Evolutionary conservation across 2,113 vertebrate genomes (phyloP).

Genomic region (Lates calcarifer): DNA sequence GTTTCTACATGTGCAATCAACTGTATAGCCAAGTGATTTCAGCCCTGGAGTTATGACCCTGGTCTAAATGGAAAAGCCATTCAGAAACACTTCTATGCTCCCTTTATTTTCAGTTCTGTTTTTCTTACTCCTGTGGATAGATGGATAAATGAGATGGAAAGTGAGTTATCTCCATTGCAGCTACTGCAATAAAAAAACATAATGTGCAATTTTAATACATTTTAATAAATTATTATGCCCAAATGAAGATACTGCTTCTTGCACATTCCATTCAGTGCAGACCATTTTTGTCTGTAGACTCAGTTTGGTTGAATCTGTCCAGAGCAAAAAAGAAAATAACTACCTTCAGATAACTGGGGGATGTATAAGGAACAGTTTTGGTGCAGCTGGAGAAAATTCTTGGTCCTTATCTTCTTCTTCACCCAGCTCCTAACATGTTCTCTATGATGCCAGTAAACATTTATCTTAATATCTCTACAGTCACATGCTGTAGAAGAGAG

Average conservation of each 20-base stretch:
- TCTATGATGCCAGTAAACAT: background rate
- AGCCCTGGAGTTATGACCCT: background rate
- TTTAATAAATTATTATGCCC: constrained; percentile 11
- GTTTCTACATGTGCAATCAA: constrained; percentile 18
- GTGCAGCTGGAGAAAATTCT: background rate
- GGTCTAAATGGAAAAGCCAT: constrained; percentile 24
- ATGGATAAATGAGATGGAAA: constrained; percentile 4
- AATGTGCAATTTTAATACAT: background rate
- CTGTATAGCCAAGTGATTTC: background rate
- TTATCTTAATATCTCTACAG: background rate
- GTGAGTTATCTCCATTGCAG: background rate
- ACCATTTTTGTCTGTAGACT: background rate
- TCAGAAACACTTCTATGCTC: constrained; percentile 1
- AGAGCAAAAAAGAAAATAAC: background rate
- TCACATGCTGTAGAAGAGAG: background rate
- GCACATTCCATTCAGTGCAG: background rate
- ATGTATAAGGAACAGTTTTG: background rate
- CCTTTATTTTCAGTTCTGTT: background rate
- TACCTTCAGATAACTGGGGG: background rate
- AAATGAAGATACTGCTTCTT: background rate
- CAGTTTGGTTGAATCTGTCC: background rate
- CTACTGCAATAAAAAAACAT: background rate
- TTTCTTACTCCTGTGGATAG: constrained; percentile 1
- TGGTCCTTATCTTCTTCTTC: background rate
- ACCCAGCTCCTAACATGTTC: background rate